Evolutionary conservation across 2,888 invertebrate genomes (phyloP).

Genomic region (Callosobruchus maculatus): DNA sequence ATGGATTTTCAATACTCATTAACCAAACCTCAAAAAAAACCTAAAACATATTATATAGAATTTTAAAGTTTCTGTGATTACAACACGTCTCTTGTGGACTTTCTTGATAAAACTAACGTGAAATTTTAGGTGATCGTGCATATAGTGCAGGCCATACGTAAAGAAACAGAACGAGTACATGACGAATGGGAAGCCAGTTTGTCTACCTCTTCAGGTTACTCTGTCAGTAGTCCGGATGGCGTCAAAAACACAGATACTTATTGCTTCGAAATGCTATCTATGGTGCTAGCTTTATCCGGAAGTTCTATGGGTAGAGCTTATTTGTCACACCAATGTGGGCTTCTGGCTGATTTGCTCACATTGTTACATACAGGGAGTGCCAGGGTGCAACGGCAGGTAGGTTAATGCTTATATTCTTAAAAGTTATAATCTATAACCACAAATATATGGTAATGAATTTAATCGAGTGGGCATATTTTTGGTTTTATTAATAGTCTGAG

Average conservation of each 20-base stretch:
- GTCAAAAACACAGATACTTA: slow-evolving; percentile 76
- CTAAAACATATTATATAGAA: too few relatives aligned
- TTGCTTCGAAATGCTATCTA: slow-evolving; percentile 95
- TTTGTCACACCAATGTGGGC: slow-evolving; percentile 81
- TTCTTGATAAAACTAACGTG: too few relatives aligned
- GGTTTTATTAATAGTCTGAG: too few relatives aligned
- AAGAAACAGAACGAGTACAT: slow-evolving; percentile 79
- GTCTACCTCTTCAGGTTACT: slow-evolving; percentile 49
- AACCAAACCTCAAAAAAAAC: too few relatives aligned
- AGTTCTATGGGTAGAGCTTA: slow-evolving; percentile 88
- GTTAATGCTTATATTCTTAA: too few relatives aligned
- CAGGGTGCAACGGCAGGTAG: slow-evolving; percentile 84
- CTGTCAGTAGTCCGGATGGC: slow-evolving; percentile 45
- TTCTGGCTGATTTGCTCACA: slow-evolving; percentile 80
- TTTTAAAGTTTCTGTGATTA: too few relatives aligned
- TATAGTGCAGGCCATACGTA: slow-evolving; percentile 85
- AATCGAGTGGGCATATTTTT: too few relatives aligned
- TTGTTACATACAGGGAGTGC: slow-evolving; percentile 92
- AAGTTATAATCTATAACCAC: too few relatives aligned
- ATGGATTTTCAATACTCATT: too few relatives aligned
- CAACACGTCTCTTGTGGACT: too few relatives aligned
- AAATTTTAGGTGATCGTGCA: slow-evolving; percentile 72
- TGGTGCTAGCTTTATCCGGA: slow-evolving; percentile 91
- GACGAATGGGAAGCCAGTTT: slow-evolving; percentile 85
- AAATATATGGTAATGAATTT: too few relatives aligned